Evolutionary conservation across 2,797 vertebrate genomes (phyloP).

Genomic region (Paratrypauchen microcephalus): DNA sequence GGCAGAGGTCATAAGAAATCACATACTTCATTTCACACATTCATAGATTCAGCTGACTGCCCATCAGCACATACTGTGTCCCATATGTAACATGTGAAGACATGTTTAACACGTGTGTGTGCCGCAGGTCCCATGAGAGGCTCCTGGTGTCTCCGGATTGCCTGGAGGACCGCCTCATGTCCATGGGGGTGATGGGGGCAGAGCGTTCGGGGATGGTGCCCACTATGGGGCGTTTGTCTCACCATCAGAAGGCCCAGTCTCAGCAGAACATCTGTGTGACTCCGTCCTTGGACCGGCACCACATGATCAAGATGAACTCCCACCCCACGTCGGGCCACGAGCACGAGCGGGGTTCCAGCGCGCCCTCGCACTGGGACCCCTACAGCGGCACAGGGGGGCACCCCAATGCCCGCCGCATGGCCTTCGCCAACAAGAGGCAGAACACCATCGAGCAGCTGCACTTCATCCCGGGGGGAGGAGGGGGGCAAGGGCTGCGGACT

Average conservation of each 20-base stretch:
- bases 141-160: conserved; percentile 78
- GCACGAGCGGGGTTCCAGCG: conserved; percentile 67
- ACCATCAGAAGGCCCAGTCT: conserved; percentile 84
- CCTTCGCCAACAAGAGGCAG: conserved; percentile 86
- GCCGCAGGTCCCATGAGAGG: conserved; percentile 77
- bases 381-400: conserved; percentile 56
- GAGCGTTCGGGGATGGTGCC: conserved; percentile 68
- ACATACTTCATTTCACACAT: no score
- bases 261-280: conserved; percentile 84
- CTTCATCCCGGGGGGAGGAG: conserved; percentile 86
- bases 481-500: conserved; percentile 82
- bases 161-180: conserved; percentile 72
- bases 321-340: conserved; percentile 80
- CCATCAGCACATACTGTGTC: no score
- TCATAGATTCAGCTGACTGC: no score
- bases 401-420: conserved; percentile 78
- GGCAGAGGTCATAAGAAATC: no score
- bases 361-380: conserved; percentile 54
- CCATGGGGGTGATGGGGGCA: conserved; percentile 59
- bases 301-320: conserved; percentile 90
- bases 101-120: background rate
- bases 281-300: conserved; percentile 84
- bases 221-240: conserved; percentile 74
- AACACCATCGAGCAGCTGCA: conserved; percentile 91
- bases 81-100: background rate